Base-by-base conservation (phyloP, 2,797 vertebrate species). In the Spinibarbus caldwelli region DNA sequence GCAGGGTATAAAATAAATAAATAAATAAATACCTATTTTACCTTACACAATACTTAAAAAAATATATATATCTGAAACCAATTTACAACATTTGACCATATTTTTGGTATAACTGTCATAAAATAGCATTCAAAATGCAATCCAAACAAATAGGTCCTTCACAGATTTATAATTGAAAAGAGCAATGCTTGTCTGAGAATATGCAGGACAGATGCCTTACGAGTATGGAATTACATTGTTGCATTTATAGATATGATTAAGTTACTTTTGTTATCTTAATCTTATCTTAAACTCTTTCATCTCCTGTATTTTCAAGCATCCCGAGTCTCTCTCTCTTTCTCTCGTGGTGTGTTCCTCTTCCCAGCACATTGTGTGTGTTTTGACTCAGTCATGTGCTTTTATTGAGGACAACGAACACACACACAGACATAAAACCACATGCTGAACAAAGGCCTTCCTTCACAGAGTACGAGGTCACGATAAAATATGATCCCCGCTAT, bases 371-470 rank as follows among this genome's bases (percentile, higher is more conserved):
- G 23, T 81, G 62, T 84, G 78, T 78, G 72, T 78, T 83, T 80
- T 66, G 38, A 49, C 82, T 72, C 64, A 26, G 79, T 85, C 86
- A 87, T 80, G 85, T 86, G 84, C 72, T 86, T 54, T 43, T 19
- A 76, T 62, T 83, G 47, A 86, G 80, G n/a, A 68, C 71, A 86
- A 77, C 72, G 41, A 29, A 82, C 79, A 81, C 34, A 81, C 80
- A 85, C 75, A 82, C 64, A 78, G 8, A 64, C 38, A 68, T 21
- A 76, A 26, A 81, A 6, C 38, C 80, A 86, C 80, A 54, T 21
- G 47, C 26, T 45, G 66, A 82, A 87, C 83, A 87, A 87, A 87
- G 83, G 19, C 49, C n/a, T 67, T 81, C 83, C 79, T 85, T 85
- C 83, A 85, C 38, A 78, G 72, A 70, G 79, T 57, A 57, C 10